phyloP scores from a whole-genome alignment of 2,888 invertebrate species.

The Drosophila nigritarsus region DNA sequence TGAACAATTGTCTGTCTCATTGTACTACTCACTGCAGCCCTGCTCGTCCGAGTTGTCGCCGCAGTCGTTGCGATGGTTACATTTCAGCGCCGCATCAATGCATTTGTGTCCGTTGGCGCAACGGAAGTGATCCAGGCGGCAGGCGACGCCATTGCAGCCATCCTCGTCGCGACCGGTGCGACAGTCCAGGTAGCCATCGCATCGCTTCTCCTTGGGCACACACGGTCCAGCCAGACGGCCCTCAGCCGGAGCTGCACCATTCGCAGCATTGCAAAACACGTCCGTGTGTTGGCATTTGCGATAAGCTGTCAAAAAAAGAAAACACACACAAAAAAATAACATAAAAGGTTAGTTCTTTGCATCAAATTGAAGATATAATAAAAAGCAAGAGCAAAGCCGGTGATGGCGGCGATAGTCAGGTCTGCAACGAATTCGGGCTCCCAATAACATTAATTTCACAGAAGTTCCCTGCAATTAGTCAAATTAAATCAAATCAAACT shows the following conservation, averaged over 20 bases:
- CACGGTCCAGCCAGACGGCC: slow-evolving; percentile 90
- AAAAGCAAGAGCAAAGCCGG: background rate
- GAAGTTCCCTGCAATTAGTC: slow-evolving; percentile 19
- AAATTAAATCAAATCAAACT: slow-evolving; percentile 34
- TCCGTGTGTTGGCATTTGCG: slow-evolving; percentile 94
- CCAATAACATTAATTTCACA: slow-evolving; percentile 12
- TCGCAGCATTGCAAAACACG: slow-evolving; percentile 93
- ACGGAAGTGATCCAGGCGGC: slow-evolving; percentile 93
- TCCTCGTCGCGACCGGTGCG: slow-evolving; percentile 93
- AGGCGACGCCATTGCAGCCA: slow-evolving; percentile 89
- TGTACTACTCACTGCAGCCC: slow-evolving; percentile 92
- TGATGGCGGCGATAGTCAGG: background rate
- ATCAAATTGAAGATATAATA: background rate
- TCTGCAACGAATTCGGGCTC: slow-evolving; percentile 1
- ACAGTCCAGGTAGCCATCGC: slow-evolving; percentile 96
- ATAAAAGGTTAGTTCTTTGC: background rate
- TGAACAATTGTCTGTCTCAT: background rate
- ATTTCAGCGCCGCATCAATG: slow-evolving; percentile 91
- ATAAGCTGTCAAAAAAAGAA: slow-evolving; percentile 88
- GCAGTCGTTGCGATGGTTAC: slow-evolving; percentile 96
- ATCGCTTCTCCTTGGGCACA: slow-evolving; percentile 94
- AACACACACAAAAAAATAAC: background rate
- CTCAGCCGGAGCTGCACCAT: slow-evolving; percentile 86
- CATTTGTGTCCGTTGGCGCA: slow-evolving; percentile 93
- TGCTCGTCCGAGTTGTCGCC: slow-evolving; percentile 96